A percentile compares a stretch with the other conserved stretches of the same genome.
These are phyloP conservation scores for Autographa pulchrina DNA, from an alignment of 2,888 invertebrate genomes.

Conservation along the genomic window DNA sequence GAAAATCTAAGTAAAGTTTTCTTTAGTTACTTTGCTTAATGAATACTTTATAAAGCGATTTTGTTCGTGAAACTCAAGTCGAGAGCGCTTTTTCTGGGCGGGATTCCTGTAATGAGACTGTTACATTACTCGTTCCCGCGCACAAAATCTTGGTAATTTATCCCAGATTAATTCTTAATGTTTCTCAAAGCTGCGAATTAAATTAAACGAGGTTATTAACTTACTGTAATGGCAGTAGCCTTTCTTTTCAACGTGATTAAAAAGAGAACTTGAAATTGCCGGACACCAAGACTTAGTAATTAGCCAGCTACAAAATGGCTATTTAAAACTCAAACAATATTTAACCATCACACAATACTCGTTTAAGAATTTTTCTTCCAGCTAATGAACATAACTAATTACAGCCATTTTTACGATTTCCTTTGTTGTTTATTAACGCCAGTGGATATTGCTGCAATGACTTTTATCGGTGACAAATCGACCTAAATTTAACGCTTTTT, in stretches of 20 bases:
- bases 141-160: conserved; percentile 48
- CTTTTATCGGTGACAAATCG: conserved; percentile 69
- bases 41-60: conserved; percentile 36
- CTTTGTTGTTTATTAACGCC: conserved; percentile 56
- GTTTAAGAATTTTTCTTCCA: conserved; percentile 19
- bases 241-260: conserved; percentile 30
- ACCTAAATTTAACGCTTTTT: conserved; percentile 62
- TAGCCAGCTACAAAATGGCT: not conserved
- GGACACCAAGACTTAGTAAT: conserved; percentile 18
- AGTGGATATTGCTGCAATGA: conserved; percentile 55
- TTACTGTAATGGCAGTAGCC: conserved; percentile 39
- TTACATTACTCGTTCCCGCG: conserved; percentile 44
- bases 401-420: conserved; percentile 51
- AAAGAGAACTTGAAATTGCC: conserved; percentile 10
- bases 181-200: conserved; percentile 41
- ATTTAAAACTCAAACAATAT: conserved; percentile 21
- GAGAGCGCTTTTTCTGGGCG: conserved; percentile 24
- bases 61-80: conserved; percentile 38
- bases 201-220: conserved; percentile 50
- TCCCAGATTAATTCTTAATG: conserved; percentile 51
- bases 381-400: conserved; percentile 48
- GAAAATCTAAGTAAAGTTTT: conserved; percentile 6
- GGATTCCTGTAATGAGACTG: conserved; percentile 39
- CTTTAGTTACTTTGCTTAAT: conserved; percentile 34
- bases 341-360: conserved; percentile 29